Conservation (phyloP, 2,888 invertebrate genomes). For the Belgica antarctica region DNA sequence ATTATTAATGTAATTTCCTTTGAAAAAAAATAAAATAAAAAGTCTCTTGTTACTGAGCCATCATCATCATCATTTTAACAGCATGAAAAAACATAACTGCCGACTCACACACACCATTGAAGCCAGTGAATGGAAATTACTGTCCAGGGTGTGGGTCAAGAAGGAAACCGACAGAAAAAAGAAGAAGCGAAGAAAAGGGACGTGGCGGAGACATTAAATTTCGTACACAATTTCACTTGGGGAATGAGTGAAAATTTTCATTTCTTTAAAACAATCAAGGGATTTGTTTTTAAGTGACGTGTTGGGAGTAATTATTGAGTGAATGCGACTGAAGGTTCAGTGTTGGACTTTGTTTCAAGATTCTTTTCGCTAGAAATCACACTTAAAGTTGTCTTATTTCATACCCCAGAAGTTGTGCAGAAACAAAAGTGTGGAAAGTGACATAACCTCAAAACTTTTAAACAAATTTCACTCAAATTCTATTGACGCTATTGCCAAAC, state of each 20-base stretch:
- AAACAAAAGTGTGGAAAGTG: no score
- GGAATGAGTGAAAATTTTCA: background rate
- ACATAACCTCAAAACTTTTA: no score
- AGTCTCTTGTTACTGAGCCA: slow-evolving; percentile 38
- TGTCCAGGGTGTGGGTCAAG: background rate
- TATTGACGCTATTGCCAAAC: no score
- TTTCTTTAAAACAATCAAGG: background rate
- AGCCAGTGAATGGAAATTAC: background rate
- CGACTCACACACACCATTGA: background rate
- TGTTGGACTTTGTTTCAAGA: no score
- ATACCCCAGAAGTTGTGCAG: no score
- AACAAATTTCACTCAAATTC: no score
- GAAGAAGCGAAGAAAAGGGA: background rate
- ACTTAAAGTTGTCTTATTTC: no score
- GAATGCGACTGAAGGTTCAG: no score
- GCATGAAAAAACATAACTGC: background rate
- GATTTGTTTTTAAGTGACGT: background rate
- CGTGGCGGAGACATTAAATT: background rate
- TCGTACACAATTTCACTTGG: no score
- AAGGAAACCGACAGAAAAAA: background rate
- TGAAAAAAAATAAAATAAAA: slow-evolving; percentile 39
- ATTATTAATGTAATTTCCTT: slow-evolving; percentile 39
- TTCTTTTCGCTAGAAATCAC: no score
- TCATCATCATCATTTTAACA: slow-evolving; percentile 39
- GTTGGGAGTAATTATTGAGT: no score